Evolutionary conservation across 2,797 vertebrate genomes (phyloP).

Genomic region (Nasua narica): DNA sequence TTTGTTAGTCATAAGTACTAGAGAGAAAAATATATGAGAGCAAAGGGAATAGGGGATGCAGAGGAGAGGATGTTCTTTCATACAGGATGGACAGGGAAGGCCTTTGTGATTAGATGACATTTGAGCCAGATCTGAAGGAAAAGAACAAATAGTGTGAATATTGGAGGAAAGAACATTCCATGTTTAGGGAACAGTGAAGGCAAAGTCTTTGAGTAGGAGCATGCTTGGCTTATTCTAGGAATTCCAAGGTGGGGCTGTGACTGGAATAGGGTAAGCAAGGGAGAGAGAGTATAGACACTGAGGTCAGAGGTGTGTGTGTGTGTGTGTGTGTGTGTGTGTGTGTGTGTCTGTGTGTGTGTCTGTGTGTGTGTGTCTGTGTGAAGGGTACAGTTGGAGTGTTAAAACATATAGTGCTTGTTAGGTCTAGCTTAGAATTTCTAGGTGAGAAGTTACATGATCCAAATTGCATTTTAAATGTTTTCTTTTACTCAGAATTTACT

Average conservation of each 20-base stretch:
- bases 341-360: background rate
- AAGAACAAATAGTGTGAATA: background rate
- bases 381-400: background rate
- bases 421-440: background rate
- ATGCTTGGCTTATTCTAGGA: background rate
- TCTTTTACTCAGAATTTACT: background rate
- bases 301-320: background rate
- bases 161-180: background rate
- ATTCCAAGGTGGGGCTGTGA: background rate
- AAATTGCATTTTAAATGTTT: background rate
- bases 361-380: background rate
- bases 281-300: background rate
- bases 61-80: background rate
- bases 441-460: background rate
- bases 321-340: background rate
- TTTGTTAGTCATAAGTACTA: background rate
- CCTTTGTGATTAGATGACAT: background rate
- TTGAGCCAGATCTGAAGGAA: background rate
- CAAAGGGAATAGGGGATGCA: background rate
- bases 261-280: background rate
- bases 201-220: background rate
- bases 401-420: background rate
- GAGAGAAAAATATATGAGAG: background rate
- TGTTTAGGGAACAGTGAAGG: background rate
- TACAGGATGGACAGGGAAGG: background rate